A percentile compares a stretch with the other conserved stretches of the same genome.
These are phyloP conservation scores for Sebastolobus altivelis DNA, from an alignment of 2,797 vertebrate genomes.

Conservation along the genomic window DNA sequence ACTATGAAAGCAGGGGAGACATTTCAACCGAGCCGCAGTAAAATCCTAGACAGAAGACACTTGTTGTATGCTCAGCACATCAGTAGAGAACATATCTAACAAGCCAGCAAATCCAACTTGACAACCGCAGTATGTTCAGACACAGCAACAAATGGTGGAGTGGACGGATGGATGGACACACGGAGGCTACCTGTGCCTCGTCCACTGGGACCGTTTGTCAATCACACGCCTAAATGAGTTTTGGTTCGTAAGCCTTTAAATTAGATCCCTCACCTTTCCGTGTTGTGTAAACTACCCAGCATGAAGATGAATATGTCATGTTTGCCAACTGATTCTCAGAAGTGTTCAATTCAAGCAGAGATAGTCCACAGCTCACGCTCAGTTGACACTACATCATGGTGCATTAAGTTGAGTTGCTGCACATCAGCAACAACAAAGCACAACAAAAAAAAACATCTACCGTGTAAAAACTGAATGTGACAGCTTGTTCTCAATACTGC, in stretches of 20 bases:
- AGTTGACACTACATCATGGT: slow-evolving; percentile 50
- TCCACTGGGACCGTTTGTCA: slow-evolving; percentile 23
- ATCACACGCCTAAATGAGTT: slow-evolving; percentile 43
- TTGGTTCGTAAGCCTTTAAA: slow-evolving; percentile 39
- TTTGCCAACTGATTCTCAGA: slow-evolving; percentile 51
- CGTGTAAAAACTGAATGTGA: slow-evolving; percentile 51
- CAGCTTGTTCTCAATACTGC: slow-evolving; percentile 26
- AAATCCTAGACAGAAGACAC: background rate
- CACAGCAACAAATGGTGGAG: slow-evolving; percentile 24
- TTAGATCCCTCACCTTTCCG: slow-evolving; percentile 12
- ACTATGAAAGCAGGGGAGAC: background rate
- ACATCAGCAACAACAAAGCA: slow-evolving; percentile 33
- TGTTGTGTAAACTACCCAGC: slow-evolving; percentile 19
- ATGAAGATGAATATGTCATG: slow-evolving; percentile 38
- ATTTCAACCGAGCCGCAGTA: background rate
- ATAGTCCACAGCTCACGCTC: slow-evolving; percentile 30
- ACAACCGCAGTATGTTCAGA: slow-evolving; percentile 41
- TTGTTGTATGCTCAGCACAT: slow-evolving; percentile 27
- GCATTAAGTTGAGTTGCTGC: slow-evolving; percentile 53
- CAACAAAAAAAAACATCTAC: slow-evolving; percentile 4
- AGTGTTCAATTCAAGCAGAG: slow-evolving; percentile 32
- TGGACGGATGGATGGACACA: slow-evolving; percentile 17
- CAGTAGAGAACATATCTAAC: slow-evolving; percentile 18
- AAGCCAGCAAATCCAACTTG: slow-evolving; percentile 17
- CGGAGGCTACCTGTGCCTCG: background rate